Evolutionary conservation across 2,888 invertebrate genomes (phyloP), one percentile per base, ranked within the genome.

Genomic region (Trissolcus brochymenae): DNA sequence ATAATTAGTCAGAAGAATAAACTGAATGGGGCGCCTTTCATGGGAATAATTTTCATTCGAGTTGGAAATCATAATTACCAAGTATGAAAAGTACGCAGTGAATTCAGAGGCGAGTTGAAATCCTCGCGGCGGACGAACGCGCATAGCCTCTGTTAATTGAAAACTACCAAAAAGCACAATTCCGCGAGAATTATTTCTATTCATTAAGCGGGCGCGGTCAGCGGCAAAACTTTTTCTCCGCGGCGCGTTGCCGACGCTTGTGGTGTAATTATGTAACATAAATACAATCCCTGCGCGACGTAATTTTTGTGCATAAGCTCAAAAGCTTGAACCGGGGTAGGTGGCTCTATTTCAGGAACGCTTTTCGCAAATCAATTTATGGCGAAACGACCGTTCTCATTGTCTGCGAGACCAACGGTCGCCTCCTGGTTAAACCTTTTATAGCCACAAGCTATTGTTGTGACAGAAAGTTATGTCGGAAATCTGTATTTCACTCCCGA

Each of bases 351-450:
- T 85, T 84, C 84, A 85, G 84, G 84, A 79, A 84, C 85, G 86
- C 84, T 86, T 85, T 76, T 85, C 84, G 86, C 88, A 88, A 88
- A 88, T 88, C 88, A 88, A 88, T 88, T 88, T 88, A 88, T 88
- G 87, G 85, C 85, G 84, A 83, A 83, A 82, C 85, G 78, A 65
- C 76, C 78, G 64, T 77, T 72, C 87, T 87, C 88, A 88, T 88
- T 87, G 88, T 88, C 85, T 86, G 72, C 76, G 76, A 71, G 79
- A 80, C 81, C 84, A 82, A 81, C 82, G 83, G 76, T 81, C 82
- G 80, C 82, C 81, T 82, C 82, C 83, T 82, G 84, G 85, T 84
- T 87, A 87, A 87, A 85, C 85, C 87, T 84, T 87, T 87, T 86
- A 87, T 86, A 83, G 84, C 74, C 84, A 79, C 64, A 74, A 78